Evolutionary conservation across 2,797 vertebrate genomes (phyloP).

Genomic region (Tapera naevia): DNA sequence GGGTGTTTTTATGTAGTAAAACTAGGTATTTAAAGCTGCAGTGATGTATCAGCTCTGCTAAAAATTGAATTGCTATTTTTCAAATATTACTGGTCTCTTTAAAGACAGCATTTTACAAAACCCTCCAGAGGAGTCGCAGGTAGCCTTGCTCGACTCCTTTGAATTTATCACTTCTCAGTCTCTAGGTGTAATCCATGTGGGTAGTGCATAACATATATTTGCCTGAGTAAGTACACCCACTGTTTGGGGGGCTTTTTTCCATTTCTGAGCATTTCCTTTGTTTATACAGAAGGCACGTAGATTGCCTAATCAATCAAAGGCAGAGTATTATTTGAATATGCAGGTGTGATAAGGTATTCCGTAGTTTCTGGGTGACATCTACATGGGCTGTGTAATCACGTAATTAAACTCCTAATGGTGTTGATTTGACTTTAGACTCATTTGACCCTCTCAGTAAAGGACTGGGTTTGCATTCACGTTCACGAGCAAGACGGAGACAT

Average conservation of each 20-base stretch:
- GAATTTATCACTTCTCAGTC: background rate
- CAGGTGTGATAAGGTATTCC: background rate
- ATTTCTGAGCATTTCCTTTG: background rate
- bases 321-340: background rate
- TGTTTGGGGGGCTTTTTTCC: background rate
- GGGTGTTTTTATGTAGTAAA: background rate
- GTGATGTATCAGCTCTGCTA: background rate
- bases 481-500: constrained; percentile 82
- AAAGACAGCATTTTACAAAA: background rate
- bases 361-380: background rate
- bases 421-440: constrained; percentile 76
- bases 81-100: background rate
- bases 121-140: background rate
- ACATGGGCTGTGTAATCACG: constrained; percentile 20
- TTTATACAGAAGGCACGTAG: background rate
- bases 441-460: constrained; percentile 84
- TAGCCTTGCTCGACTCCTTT: background rate
- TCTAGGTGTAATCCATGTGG: background rate
- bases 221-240: background rate
- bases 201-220: background rate
- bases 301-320: background rate
- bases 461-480: constrained; percentile 76
- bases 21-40: background rate
- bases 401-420: constrained; percentile 53
- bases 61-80: background rate